Evolutionary conservation across 2,888 invertebrate species (phyloP).

Genomic region (Caenorhabditis sulstoni): DNA sequence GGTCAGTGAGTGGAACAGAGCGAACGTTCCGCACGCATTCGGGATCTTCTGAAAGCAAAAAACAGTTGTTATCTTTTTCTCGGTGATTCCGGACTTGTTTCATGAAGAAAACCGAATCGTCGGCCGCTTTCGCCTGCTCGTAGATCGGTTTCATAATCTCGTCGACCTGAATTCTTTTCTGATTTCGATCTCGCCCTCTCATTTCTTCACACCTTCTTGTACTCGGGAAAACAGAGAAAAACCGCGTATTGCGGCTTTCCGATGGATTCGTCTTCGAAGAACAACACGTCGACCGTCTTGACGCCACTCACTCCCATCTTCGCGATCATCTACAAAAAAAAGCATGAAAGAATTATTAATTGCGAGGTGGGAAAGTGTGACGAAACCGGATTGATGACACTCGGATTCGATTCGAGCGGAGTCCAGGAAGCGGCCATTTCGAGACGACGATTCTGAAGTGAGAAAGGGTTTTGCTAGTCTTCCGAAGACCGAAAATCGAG

Average conservation of each 20-base stretch:
- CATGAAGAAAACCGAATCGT: slow-evolving; percentile 76
- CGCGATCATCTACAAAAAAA: slow-evolving; percentile 74
- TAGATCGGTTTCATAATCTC: slow-evolving; percentile 71
- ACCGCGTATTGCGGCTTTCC: slow-evolving; percentile 91
- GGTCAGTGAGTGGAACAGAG: slow-evolving; percentile 93
- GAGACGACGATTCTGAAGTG: slow-evolving; percentile 20
- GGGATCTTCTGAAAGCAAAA: slow-evolving; percentile 52
- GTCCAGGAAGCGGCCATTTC: slow-evolving; percentile 80
- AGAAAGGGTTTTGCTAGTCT: neutral
- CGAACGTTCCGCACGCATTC: slow-evolving; percentile 94
- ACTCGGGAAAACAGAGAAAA: slow-evolving; percentile 84
- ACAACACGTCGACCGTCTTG: slow-evolving; percentile 93
- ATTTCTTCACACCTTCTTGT: slow-evolving; percentile 71
- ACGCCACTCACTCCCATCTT: slow-evolving; percentile 77
- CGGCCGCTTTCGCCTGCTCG: slow-evolving; percentile 62
- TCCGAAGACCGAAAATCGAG: neutral
- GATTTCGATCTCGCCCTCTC: neutral
- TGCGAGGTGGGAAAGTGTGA: slow-evolving; percentile 8
- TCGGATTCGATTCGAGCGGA: slow-evolving; percentile 83
- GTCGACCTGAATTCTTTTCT: slow-evolving; percentile 61
- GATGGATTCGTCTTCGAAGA: slow-evolving; percentile 90
- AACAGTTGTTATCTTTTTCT: neutral
- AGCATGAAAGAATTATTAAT: slow-evolving; percentile 18
- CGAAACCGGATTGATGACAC: slow-evolving; percentile 80
- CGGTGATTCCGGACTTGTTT: no score